Evolutionary conservation across 1,140 invertebrate species (phyloP).

Genomic region (Micrasema minimum): DNA sequence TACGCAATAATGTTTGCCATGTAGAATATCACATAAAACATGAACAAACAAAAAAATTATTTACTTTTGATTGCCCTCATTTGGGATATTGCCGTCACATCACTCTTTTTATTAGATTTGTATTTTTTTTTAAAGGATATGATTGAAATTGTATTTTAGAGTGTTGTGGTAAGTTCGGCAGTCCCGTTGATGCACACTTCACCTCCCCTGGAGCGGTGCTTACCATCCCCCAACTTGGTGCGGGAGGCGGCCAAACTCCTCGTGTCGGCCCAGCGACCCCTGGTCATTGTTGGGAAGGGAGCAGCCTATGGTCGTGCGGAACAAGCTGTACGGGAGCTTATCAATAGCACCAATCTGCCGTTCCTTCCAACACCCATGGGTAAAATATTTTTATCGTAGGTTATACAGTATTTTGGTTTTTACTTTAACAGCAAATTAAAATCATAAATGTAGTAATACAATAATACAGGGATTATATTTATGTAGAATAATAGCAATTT

Average conservation of each 20-base stretch:
- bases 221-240: conserved; percentile 75
- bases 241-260: conserved; percentile 77
- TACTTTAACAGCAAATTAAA: too few species aligned
- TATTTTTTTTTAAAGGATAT: too few species aligned
- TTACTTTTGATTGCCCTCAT: too few species aligned
- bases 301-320: conserved; percentile 87
- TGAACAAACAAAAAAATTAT: too few species aligned
- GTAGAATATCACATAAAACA: too few species aligned
- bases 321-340: conserved; percentile 73
- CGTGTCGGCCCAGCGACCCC: conserved; percentile 77
- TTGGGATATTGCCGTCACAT: too few species aligned
- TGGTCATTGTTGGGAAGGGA: conserved; percentile 95
- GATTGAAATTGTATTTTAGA: conserved; percentile 45
- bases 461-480: too few species aligned
- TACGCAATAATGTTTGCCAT: too few species aligned
- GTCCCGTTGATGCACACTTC: conserved; percentile 58
- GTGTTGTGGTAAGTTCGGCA: conserved; percentile 29
- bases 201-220: conserved; percentile 73
- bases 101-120: too few species aligned
- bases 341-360: conserved; percentile 80
- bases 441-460: too few species aligned
- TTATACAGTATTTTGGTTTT: not conserved
- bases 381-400: conserved; percentile 22
- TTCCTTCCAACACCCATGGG: conserved; percentile 97
- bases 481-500: too few species aligned